These are phyloP conservation scores for Chymomyza fuscimana DNA, from an alignment of 2,888 invertebrate genomes.

Conservation along the genomic window DNA sequence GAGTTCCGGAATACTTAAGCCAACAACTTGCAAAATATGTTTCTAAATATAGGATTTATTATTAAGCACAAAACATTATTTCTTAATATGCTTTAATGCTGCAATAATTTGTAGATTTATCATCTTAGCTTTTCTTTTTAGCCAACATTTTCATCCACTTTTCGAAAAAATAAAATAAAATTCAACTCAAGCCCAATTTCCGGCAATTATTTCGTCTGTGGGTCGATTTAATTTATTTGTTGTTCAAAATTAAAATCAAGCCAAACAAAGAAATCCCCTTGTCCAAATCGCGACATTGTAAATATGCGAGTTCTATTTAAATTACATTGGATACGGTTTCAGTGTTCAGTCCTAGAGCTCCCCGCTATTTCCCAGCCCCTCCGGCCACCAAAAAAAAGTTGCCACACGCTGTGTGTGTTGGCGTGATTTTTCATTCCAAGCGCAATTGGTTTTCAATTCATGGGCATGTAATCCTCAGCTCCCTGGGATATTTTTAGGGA, in stretches of 20 bases:
- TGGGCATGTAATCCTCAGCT: constrained; percentile 70
- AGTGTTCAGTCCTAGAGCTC: background rate
- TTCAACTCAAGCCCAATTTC: constrained; percentile 43
- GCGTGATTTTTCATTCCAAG: constrained; percentile 73
- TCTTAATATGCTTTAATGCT: background rate
- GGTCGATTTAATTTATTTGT: constrained; percentile 73
- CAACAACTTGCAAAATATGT: no score
- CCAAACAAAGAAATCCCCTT: constrained; percentile 70
- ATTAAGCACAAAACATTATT: no score
- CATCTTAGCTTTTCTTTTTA: background rate
- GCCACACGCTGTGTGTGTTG: constrained; percentile 52
- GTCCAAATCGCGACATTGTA: constrained; percentile 60
- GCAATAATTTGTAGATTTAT: background rate
- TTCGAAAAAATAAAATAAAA: background rate
- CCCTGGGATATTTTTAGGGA: constrained; percentile 73
- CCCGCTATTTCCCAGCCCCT: background rate
- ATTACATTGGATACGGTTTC: constrained; percentile 6
- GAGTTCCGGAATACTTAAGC: no score
- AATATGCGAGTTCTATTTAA: constrained; percentile 46
- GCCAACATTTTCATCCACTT: background rate
- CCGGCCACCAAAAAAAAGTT: background rate
- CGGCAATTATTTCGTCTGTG: constrained; percentile 73
- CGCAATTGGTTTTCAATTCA: constrained; percentile 75
- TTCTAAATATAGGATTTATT: no score
- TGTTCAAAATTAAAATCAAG: constrained; percentile 67